These are phyloP conservation scores for Dromius quadrimaculatus DNA, from an alignment of 2,888 invertebrate genomes.

Conservation along the genomic window DNA sequence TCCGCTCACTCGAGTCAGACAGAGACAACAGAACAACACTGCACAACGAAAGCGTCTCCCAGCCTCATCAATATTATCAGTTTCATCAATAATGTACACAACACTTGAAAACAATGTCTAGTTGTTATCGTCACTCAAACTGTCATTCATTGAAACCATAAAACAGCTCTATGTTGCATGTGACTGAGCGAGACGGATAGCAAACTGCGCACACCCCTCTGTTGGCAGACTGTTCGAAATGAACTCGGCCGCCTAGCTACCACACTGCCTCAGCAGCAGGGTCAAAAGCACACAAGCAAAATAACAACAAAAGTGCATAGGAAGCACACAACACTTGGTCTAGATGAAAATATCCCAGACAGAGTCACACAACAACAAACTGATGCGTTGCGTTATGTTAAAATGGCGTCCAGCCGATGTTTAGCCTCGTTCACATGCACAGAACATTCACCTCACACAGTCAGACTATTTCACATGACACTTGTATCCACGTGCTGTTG, in stretches of 20 bases:
- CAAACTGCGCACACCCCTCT: conserved; percentile 65
- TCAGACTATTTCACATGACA: conserved; percentile 44
- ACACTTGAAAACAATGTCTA: conserved; percentile 37
- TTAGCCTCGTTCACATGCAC: conserved; percentile 49
- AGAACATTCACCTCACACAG: conserved; percentile 50
- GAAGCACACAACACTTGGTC: conserved; percentile 62
- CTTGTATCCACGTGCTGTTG: conserved; percentile 48
- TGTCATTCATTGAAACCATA: conserved; percentile 44
- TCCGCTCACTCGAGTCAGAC: conserved; percentile 26
- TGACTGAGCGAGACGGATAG: conserved; percentile 63
- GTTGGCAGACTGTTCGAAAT: conserved; percentile 62
- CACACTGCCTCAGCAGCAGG: conserved; percentile 66
- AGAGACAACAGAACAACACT: conserved; percentile 44
- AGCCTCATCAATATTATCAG: conserved; percentile 1
- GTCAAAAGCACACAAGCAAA: conserved; percentile 77
- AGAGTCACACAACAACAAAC: conserved; percentile 1
- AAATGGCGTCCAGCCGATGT: conserved; percentile 49
- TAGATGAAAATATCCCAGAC: background rate
- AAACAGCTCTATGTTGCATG: conserved; percentile 63
- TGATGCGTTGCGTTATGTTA: conserved; percentile 18
- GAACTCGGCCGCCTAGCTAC: conserved; percentile 68
- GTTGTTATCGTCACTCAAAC: conserved; percentile 39
- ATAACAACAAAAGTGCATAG: conserved; percentile 80
- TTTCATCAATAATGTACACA: conserved; percentile 39
- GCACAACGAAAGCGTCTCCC: background rate